Evolutionary conservation across 2,797 vertebrate genomes (phyloP).

Genomic region (Propithecus deckenii): DNA sequence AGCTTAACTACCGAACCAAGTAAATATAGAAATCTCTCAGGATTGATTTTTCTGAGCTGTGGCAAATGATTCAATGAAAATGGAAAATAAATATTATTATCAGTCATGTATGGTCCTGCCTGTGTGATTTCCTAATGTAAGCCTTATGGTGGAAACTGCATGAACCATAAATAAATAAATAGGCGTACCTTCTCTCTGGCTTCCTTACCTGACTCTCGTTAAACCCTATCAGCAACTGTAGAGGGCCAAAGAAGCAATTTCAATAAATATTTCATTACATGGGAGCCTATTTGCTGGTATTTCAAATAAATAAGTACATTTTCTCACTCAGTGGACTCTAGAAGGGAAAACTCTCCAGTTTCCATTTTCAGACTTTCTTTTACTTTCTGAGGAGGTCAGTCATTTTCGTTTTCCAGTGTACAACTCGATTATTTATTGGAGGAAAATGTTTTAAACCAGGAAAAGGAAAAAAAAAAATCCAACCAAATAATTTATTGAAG

Average conservation of each 20-base stretch:
- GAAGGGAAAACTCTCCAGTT: conserved; percentile 65
- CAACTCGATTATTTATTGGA: conserved; percentile 65
- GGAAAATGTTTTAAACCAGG: conserved; percentile 75
- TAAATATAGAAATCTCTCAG: conserved; percentile 53
- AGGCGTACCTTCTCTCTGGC: conserved; percentile 22
- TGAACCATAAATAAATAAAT: conserved; percentile 82
- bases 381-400: conserved; percentile 27
- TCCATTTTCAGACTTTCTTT: conserved; percentile 74
- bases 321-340: conserved; percentile 55
- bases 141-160: conserved; percentile 63
- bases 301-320: conserved; percentile 77
- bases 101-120: conserved; percentile 51
- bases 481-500: conserved; percentile 67
- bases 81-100: conserved; percentile 63
- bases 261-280: conserved; percentile 80
- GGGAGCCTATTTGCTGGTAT: conserved; percentile 68
- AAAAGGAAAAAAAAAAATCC: conserved; percentile 60
- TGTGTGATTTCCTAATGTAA: conserved; percentile 75
- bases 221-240: conserved; percentile 69
- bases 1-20: neutral
- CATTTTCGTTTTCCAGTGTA: conserved; percentile 53
- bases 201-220: conserved; percentile 72
- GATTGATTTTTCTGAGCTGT: conserved; percentile 70
- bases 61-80: conserved; percentile 68
- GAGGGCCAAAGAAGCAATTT: conserved; percentile 71